phyloP scores from a whole-genome alignment of 2,797 vertebrate genomes.

The Chaunax sp. region DNA sequence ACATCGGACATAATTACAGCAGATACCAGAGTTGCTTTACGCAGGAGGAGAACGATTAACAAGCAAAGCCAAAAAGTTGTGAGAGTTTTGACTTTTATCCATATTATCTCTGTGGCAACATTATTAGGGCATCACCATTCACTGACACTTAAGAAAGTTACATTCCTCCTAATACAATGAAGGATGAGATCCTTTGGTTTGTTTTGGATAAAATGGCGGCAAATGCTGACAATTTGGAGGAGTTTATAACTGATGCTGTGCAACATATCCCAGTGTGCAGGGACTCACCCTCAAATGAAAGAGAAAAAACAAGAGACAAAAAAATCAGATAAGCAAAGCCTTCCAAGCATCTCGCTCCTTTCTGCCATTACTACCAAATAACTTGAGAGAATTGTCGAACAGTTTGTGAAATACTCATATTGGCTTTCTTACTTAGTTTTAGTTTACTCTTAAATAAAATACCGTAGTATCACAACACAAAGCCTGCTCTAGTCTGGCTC shows the following conservation, averaged over 20 bases:
- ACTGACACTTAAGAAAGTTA: constrained; percentile 2
- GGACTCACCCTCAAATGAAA: constrained; percentile 8
- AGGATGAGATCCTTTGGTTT: constrained; percentile 9
- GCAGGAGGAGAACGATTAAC: constrained; percentile 62
- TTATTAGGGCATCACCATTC: not conserved
- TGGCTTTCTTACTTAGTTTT: no score
- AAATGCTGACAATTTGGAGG: constrained; percentile 13
- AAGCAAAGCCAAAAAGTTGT: constrained; percentile 46
- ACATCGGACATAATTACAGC: constrained; percentile 67
- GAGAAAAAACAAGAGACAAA: constrained; percentile 7
- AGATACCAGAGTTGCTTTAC: constrained; percentile 57
- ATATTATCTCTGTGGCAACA: constrained; percentile 70
- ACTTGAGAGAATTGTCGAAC: not conserved
- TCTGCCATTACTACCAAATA: not conserved
- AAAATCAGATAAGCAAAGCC: not conserved
- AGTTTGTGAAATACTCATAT: not conserved
- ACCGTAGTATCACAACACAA: no score
- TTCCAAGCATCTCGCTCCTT: not conserved
- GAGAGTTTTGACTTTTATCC: constrained; percentile 46
- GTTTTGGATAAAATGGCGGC: constrained; percentile 19
- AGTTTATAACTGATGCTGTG: constrained; percentile 22
- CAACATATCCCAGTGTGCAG: not conserved
- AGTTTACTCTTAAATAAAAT: no score
- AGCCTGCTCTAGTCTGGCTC: no score
- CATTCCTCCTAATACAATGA: constrained; percentile 14